Evolutionary conservation across 2,888 invertebrate species (phyloP), one percentile per base, ranked within the genome.

Genomic region (Drosophila mimica): DNA sequence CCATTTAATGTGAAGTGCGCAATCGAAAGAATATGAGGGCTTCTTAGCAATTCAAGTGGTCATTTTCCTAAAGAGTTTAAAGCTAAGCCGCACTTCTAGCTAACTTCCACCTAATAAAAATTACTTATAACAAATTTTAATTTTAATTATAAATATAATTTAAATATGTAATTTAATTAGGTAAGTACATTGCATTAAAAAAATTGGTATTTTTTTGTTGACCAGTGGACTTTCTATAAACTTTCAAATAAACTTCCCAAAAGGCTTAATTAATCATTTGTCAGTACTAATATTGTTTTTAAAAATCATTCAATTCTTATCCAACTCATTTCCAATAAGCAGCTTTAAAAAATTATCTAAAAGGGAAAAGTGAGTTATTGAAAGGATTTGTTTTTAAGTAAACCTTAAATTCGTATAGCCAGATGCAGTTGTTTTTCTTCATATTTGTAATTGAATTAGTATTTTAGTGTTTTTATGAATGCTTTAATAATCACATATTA

Each of bases 261-360:
- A n/a, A 20, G 8, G n/a, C 33, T 20, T 25, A 36, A 8, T n/a
- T n/a, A 40, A 70, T 76, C 40, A 49, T 34, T 31, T 61, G 57
- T 51, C 60, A 51, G 52, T 60, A 9, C 36, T 52, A 43, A 53
- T 65, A 25, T 4, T 46, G 34, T 30, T 25, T 48, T 48, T 8
- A 43, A 28, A 48, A 58, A 20, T 31, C 11, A 13, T n/a, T 52
- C 1, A 9, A 28, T 33, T 59, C 30, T 79, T 80, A 80, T 71
- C 76, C 38, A 13, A 15, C 15, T 52, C 40, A 65, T 66, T 53
- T 40, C 9, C 11, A 46, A 46, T 1, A 46, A 46, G 15, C 15
- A 25, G 15, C 8, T 15, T 46, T 25, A 25, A 15, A 25, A 25
- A 8, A 25, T 25, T 8, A 25, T 46, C 15, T 25, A 25, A n/a